A percentile compares a stretch with the other conserved stretches of the same genome.
Evolutionary conservation across 2,888 invertebrate species (phyloP).

Genomic region (Troides aeacus): DNA sequence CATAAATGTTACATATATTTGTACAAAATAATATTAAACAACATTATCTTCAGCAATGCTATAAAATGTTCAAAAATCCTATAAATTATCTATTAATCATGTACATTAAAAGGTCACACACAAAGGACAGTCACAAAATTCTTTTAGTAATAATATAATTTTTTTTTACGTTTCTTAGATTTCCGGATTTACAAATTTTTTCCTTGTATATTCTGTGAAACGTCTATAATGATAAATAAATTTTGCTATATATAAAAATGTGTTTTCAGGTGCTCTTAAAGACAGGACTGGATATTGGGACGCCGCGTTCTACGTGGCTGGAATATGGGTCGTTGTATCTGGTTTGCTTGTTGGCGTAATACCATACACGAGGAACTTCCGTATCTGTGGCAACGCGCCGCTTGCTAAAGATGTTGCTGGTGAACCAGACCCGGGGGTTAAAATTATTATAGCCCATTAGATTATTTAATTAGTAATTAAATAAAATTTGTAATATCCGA

Average conservation of each 20-base stretch:
- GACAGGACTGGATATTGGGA: slow-evolving; percentile 87
- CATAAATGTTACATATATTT: neutral
- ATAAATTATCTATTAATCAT: no score
- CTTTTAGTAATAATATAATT: no score
- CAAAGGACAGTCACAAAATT: no score
- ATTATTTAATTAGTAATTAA: slow-evolving; percentile 8
- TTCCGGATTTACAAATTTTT: no score
- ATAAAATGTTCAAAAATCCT: no score
- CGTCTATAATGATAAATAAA: no score
- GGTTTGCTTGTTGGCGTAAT: slow-evolving; percentile 85
- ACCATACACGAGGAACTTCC: slow-evolving; percentile 83
- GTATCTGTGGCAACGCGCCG: slow-evolving; percentile 76
- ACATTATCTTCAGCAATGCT: neutral
- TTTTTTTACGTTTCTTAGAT: no score
- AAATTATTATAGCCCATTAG: slow-evolving; percentile 72
- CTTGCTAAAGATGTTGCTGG: slow-evolving; percentile 68
- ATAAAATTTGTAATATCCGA: neutral
- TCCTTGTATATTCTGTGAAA: no score
- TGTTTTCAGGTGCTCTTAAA: slow-evolving; percentile 63
- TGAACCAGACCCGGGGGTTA: slow-evolving; percentile 68
- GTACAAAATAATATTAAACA: neutral
- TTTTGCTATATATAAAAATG: neutral
- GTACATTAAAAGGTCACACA: no score
- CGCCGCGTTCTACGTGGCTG: slow-evolving; percentile 89
- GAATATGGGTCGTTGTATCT: slow-evolving; percentile 89